A percentile compares a stretch with the other conserved stretches of the same genome.
Evolutionary conservation across 1,140 invertebrate species (phyloP).

Genomic region (Capitella teleta): DNA sequence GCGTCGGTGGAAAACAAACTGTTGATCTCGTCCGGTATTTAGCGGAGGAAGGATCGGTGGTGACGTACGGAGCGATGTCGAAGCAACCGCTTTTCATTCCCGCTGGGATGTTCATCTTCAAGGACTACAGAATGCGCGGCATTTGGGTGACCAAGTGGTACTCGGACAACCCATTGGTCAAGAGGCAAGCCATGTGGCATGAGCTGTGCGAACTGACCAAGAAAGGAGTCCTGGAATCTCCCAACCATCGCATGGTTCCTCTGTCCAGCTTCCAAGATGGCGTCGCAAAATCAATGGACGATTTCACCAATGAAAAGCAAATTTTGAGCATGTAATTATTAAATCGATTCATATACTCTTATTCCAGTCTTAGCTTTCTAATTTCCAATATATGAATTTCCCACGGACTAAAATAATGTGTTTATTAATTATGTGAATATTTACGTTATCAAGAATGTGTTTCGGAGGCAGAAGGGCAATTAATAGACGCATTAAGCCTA

Average conservation of each 20-base stretch:
- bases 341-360: no score
- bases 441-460: no score
- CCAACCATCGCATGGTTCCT: constrained; percentile 58
- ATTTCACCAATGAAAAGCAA: constrained; percentile 32
- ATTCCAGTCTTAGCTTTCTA: no score
- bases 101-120: constrained; percentile 70
- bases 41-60: constrained; percentile 60
- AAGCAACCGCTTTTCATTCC: constrained; percentile 63
- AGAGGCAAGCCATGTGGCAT: constrained; percentile 61
- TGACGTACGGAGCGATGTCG: constrained; percentile 98
- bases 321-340: no score
- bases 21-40: constrained; percentile 63
- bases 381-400: no score
- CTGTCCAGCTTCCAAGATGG: constrained; percentile 65
- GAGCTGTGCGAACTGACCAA: constrained; percentile 62
- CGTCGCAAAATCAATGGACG: constrained; percentile 46
- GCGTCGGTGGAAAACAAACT: constrained; percentile 83
- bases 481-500: no score
- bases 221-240: constrained; percentile 59
- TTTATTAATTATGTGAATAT: no score
- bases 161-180: constrained; percentile 20
- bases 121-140: constrained; percentile 71
- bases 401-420: no score
- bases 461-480: no score
- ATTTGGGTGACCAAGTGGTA: constrained; percentile 95